A percentile compares a stretch with the other conserved stretches of the same genome.
Evolutionary conservation across 2,888 invertebrate species (phyloP).

Genomic region (Pristionchus japonicus): DNA sequence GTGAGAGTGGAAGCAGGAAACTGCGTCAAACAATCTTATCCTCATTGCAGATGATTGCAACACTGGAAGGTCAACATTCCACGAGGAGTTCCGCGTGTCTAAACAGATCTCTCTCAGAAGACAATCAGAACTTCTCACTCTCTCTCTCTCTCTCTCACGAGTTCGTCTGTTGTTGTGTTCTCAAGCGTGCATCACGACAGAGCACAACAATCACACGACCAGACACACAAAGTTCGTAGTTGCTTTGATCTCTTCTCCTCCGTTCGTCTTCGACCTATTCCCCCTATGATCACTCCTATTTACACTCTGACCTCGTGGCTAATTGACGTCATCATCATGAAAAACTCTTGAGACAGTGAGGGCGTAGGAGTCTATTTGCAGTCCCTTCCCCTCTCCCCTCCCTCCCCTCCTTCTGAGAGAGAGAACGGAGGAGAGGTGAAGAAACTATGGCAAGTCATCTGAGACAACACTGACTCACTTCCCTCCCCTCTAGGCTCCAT

Average conservation of each 20-base stretch:
- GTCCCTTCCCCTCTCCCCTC: not conserved
- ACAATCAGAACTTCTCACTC: not conserved
- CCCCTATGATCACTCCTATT: not conserved
- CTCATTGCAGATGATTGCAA: conserved; percentile 12
- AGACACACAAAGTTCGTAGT: not conserved
- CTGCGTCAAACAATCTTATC: not conserved
- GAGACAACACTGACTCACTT: not conserved
- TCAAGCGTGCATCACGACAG: not conserved
- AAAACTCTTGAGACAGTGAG: conserved; percentile 2
- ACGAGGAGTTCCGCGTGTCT: not conserved
- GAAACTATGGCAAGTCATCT: not conserved
- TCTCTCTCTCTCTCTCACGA: not conserved
- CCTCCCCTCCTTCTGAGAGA: not conserved
- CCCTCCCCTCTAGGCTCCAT: not conserved
- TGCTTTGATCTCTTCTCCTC: not conserved
- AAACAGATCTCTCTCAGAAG: not conserved
- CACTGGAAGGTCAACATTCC: not conserved
- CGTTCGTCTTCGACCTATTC: not conserved
- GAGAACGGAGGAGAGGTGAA: not conserved
- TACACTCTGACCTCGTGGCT: conserved; percentile 22
- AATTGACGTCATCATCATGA: conserved; percentile 34
- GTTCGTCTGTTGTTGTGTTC: not conserved
- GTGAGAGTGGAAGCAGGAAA: not conserved
- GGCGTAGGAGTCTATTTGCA: conserved; percentile 30
- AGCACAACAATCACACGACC: not conserved